Evolutionary conservation across 2,888 invertebrate species (phyloP), one percentile per base, ranked within the genome.

Genomic region (Spodoptera exigua): DNA sequence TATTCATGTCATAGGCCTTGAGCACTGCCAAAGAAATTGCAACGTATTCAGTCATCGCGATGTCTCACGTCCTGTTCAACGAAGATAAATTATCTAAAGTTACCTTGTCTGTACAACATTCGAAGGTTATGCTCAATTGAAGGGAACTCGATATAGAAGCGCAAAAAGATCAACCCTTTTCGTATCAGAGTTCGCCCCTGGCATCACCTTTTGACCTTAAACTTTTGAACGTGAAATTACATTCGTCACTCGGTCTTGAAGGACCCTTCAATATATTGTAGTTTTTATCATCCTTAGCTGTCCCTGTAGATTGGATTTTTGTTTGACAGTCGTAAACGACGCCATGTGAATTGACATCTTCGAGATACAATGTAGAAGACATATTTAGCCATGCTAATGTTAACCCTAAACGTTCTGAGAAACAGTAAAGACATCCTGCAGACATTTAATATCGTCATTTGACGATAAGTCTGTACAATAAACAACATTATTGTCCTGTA

Each of bases 371-470:
- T 64, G 67, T 65, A 53, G 48, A 16, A 16, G 51, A 61, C 61
- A 64, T 70, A 64, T 66, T 74, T 59, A 66, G 57, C 40, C 55
- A 43, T 21, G 55, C 61, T 73, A 65, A 78, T 70, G 60, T 67
- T 74, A 74, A 60, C 60, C 61, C 53, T 66, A 68, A 74, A 63
- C 56, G 57, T 80, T 80, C 81, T 66, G 53, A 65, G 82, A 81
- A 81, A 70, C 76, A 74, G 66, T 79, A 72, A 83, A 84, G 75
- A 78, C 83, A 85, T 87, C 84, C 84, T 87, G 86, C 46, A 53
- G 61, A 79, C 76, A 76, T 80, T 78, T 79, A 79, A 81, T 77
- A 72, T 72, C 65, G 75, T 77, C 82, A 72, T 74, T 77, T 78
- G 56, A 70, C 71, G 77, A 77, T 79, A 74, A 79, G 69, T 79